Conservation (phyloP, 2,888 invertebrate species). For the Hirtodrosophila confusa region DNA sequence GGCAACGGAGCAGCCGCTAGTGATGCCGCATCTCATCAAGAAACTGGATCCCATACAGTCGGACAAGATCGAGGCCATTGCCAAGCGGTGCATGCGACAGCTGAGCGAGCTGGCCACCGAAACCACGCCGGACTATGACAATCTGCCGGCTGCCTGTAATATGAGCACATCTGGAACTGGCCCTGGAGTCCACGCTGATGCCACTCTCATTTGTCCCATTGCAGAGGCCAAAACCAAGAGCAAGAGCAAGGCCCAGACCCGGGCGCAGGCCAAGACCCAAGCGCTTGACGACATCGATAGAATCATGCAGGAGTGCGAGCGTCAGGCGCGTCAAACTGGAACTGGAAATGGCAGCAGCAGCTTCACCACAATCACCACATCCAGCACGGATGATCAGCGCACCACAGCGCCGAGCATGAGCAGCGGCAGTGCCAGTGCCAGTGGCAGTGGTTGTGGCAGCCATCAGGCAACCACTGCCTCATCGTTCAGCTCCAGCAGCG, state of each 20-base stretch:
- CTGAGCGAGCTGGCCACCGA: slow-evolving; percentile 79
- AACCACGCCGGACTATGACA: slow-evolving; percentile 83
- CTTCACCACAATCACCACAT: slow-evolving; percentile 25
- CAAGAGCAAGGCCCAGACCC: slow-evolving; percentile 17
- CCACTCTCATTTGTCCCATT: slow-evolving; percentile 81
- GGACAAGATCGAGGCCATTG: slow-evolving; percentile 85
- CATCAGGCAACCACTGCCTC: slow-evolving; percentile 72
- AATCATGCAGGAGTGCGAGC: slow-evolving; percentile 83
- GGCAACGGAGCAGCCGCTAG: slow-evolving; percentile 49
- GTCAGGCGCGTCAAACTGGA: slow-evolving; percentile 65
- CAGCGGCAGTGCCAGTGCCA: slow-evolving; percentile 28
- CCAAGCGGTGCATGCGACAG: slow-evolving; percentile 84
- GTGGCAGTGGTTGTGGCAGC: slow-evolving; percentile 30
- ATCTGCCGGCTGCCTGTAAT: slow-evolving; percentile 73
- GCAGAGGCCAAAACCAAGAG: slow-evolving; percentile 63
- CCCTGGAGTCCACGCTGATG: slow-evolving; percentile 52
- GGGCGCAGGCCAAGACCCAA: slow-evolving; percentile 48
- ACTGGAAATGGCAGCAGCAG: slow-evolving; percentile 18
- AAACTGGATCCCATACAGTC: slow-evolving; percentile 85
- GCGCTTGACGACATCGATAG: slow-evolving; percentile 82
- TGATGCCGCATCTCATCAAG: slow-evolving; percentile 83
- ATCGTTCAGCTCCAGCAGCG: slow-evolving; percentile 83
- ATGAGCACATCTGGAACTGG: slow-evolving; percentile 42
- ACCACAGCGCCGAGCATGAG: slow-evolving; percentile 76
- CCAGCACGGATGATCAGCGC: slow-evolving; percentile 65